Base-by-base conservation (phyloP, 2,888 invertebrate genomes). In the Leptodirus hochenwartii region DNA sequence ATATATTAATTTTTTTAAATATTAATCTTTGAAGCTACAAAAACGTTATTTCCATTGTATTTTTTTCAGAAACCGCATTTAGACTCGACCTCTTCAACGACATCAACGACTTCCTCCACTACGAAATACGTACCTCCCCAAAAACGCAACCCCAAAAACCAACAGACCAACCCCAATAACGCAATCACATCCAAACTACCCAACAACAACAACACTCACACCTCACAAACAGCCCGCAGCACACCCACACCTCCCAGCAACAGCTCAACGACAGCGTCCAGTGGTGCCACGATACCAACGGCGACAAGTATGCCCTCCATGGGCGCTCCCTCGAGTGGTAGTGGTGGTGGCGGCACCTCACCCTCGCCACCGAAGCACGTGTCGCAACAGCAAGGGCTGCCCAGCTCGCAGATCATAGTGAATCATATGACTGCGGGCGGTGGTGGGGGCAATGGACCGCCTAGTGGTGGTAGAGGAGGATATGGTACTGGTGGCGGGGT, bases 271-370 rank as follows among this genome's bases (percentile, higher is more conserved):
- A 8, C 50, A 11, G 20, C 27, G 15, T 14, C 33, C 29, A 20
- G 32, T 28, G n/a, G 33, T 26, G 15, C 17, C 10, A 5, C 64
- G 32, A 61, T 58, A 39, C 67, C 66, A n/a, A n/a, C n/a, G 5
- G 62, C 63, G 39, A 64, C 64, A 48, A 63, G 64, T 27, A 62
- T 62, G 40, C 67, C 67, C 42, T 62, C 66, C 0, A 64, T 63
- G 0, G 66, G 65, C 2, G 67, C 64, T 5, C 56, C 64, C n/a
- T 53, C 51, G 13, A n/a, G n/a, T n/a, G n/a, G n/a, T n/a, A n/a
- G n/a, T n/a, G n/a, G n/a, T n/a, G n/a, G n/a, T 34, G 33, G 24
- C 33, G 15, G 5, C 34, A 32, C 12, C 15, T 17, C 9, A 29
- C 17, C 12, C 25, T 28, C 20, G 25, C 22, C 33, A 25, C 27